These are phyloP conservation scores for Apolygus lucorum DNA, from an alignment of 1,140 invertebrate species.

Conservation along the genomic window DNA sequence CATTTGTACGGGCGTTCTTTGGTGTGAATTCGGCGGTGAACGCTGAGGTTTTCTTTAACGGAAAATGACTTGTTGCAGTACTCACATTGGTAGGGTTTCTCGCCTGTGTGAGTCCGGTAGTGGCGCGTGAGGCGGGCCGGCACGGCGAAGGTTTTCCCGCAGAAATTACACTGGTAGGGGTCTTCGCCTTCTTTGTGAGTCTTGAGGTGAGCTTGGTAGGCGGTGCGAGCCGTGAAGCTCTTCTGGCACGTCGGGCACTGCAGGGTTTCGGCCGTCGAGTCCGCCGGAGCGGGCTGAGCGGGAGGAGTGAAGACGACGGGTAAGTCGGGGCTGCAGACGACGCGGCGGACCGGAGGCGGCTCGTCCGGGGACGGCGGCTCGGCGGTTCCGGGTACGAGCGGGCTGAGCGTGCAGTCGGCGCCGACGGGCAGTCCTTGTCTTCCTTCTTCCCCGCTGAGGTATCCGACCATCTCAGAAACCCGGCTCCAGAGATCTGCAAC, in stretches of 20 bases:
- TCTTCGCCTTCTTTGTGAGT: conserved; percentile 56
- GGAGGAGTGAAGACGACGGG: conserved; percentile 34
- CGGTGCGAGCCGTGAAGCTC: conserved; percentile 48
- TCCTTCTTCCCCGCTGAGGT: conserved; percentile 34
- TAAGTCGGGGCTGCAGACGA: conserved; percentile 38
- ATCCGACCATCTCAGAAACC: conserved; percentile 39
- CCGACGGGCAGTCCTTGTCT: conserved; percentile 32
- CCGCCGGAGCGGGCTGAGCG: conserved; percentile 30
- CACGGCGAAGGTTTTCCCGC: conserved; percentile 83
- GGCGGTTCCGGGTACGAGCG: conserved; percentile 21
- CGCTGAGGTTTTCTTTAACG: conserved; percentile 84
- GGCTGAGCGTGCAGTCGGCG: conserved; percentile 35
- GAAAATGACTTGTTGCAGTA: conserved; percentile 87
- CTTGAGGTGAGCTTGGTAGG: conserved; percentile 50
- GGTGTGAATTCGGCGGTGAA: conserved; percentile 83
- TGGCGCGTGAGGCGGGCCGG: conserved; percentile 83
- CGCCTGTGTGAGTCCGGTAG: conserved; percentile 82
- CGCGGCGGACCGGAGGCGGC: conserved; percentile 32
- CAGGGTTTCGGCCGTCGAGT: conserved; percentile 31
- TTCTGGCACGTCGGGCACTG: conserved; percentile 51
- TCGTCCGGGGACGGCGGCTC: conserved; percentile 20
- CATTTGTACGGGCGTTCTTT: conserved; percentile 81
- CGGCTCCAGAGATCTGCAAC: conserved; percentile 38
- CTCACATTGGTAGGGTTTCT: conserved; percentile 78
- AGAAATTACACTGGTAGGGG: conserved; percentile 81